Percentiles rank a stretch among this genome's conserved stretches.
Conservation (phyloP, 2,888 invertebrate genomes). For the Diploptera punctata region DNA sequence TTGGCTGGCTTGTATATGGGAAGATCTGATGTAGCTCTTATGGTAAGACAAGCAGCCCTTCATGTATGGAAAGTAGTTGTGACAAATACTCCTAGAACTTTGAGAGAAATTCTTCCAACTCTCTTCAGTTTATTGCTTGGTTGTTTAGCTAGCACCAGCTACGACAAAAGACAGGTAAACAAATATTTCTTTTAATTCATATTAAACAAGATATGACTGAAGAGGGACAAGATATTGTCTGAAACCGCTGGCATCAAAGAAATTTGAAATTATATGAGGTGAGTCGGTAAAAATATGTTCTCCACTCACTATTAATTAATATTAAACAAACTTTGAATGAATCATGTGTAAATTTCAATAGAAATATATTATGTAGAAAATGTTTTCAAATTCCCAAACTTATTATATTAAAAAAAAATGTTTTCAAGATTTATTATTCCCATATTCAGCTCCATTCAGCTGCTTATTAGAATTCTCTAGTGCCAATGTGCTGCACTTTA, state of each 20-base stretch:
- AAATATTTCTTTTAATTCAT: not conserved
- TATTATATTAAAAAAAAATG: too few species aligned
- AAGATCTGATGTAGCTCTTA: conserved; percentile 93
- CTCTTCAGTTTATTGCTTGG: conserved; percentile 90
- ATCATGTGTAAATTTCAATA: too few species aligned
- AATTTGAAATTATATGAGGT: too few species aligned
- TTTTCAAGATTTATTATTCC: too few species aligned
- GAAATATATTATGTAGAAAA: not conserved
- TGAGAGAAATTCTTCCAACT: conserved; percentile 94
- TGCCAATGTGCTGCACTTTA: too few species aligned
- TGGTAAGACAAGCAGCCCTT: conserved; percentile 96
- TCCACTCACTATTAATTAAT: too few species aligned
- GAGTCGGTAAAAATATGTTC: too few species aligned
- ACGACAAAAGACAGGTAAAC: conserved; percentile 86
- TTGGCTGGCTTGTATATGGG: conserved; percentile 97
- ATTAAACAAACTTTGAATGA: not conserved
- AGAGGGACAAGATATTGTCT: too few species aligned
- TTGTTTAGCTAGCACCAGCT: conserved; percentile 94
- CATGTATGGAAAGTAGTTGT: conserved; percentile 99
- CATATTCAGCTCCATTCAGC: too few species aligned
- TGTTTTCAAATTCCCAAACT: too few species aligned
- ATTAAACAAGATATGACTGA: not conserved
- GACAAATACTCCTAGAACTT: conserved; percentile 95
- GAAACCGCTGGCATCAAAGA: too few species aligned
- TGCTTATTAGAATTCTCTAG: too few species aligned